Conservation (phyloP, 2,888 invertebrate genomes). For the Nipponacmea schrenckii region DNA sequence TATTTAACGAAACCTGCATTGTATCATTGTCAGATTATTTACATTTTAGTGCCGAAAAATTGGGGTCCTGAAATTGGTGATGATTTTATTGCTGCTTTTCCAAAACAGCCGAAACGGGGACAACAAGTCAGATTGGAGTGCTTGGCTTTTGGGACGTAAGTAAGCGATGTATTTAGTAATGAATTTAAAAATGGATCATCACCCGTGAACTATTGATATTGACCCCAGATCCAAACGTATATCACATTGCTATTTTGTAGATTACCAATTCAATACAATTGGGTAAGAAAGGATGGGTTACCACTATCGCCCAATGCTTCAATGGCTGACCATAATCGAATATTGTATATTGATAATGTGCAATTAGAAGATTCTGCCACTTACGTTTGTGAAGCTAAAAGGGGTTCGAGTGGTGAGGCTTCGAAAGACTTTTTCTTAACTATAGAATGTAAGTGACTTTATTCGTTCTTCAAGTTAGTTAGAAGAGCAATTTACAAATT, state of each 20-base stretch:
- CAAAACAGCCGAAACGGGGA: slow-evolving; percentile 89
- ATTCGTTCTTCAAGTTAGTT: background rate
- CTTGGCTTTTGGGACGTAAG: slow-evolving; percentile 91
- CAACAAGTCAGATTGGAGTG: slow-evolving; percentile 92
- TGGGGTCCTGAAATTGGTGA: slow-evolving; percentile 82
- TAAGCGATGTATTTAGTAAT: too few relatives aligned
- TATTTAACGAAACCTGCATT: too few relatives aligned
- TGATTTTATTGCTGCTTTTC: slow-evolving; percentile 94
- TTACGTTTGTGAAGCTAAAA: slow-evolving; percentile 82
- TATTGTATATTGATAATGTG: slow-evolving; percentile 85
- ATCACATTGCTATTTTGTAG: slow-evolving; percentile 25
- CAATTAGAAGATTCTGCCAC: slow-evolving; percentile 93
- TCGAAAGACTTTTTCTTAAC: slow-evolving; percentile 29
- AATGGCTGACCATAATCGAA: slow-evolving; percentile 83
- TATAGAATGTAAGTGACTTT: slow-evolving; percentile 33
- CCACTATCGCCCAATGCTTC: slow-evolving; percentile 75
- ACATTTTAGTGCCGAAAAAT: slow-evolving; percentile 35
- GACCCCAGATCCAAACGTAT: background rate
- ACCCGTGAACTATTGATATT: too few relatives aligned
- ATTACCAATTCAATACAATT: slow-evolving; percentile 47
- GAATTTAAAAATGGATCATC: too few relatives aligned
- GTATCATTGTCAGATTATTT: background rate
- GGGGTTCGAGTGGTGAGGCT: slow-evolving; percentile 24
- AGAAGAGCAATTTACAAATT: too few relatives aligned
- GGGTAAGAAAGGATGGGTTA: slow-evolving; percentile 65